phyloP scores from a whole-genome alignment of 2,113 vertebrate species.

The Neodontobutis hainanensis region DNA sequence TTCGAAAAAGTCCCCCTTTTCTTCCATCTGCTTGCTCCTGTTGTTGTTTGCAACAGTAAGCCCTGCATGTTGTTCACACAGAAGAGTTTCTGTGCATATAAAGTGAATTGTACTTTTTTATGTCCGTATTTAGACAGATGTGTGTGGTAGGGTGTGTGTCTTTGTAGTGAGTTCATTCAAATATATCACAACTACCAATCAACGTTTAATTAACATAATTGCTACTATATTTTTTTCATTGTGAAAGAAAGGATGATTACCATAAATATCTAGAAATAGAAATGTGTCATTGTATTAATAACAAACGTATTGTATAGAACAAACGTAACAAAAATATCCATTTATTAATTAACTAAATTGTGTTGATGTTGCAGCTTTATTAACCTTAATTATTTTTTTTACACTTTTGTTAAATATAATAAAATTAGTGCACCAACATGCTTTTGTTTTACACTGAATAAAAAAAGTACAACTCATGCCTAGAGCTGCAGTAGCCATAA shows the following conservation, averaged over 20 bases:
- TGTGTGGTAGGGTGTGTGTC: not conserved
- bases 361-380: not conserved
- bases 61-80: constrained; percentile 11
- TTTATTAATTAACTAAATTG: too few species aligned
- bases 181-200: too few species aligned
- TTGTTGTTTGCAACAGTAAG: constrained; percentile 35
- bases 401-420: not conserved
- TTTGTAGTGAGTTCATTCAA: too few species aligned
- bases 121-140: not conserved
- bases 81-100: constrained; percentile 1
- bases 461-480: not conserved
- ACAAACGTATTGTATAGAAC: too few species aligned
- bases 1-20: constrained; percentile 19
- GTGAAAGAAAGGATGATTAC: too few species aligned
- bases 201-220: too few species aligned
- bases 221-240: too few species aligned
- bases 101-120: not conserved
- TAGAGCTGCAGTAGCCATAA: not conserved
- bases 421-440: not conserved
- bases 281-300: too few species aligned
- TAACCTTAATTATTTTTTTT: not conserved
- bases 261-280: too few species aligned
- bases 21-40: constrained; percentile 55
- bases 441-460: not conserved
- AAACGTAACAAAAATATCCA: too few species aligned